Conservation (phyloP, 2,113 vertebrate species). For the Callorhinus ursinus region DNA sequence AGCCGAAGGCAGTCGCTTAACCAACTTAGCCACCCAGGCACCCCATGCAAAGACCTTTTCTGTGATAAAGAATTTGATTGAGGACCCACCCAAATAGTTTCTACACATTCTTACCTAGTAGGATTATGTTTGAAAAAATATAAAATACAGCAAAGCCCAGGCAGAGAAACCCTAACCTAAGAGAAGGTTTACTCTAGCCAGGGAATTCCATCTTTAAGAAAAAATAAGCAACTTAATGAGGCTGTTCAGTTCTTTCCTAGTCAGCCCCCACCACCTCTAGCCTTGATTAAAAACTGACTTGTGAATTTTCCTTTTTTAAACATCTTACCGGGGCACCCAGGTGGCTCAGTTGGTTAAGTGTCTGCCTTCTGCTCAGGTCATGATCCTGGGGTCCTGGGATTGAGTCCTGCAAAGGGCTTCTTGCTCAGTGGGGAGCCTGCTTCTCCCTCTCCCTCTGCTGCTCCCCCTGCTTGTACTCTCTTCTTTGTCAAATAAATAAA, state of each 20-base stretch:
- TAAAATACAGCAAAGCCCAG: neutral
- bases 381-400: no score
- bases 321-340: neutral
- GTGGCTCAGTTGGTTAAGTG: no score
- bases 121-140: constrained; percentile 15
- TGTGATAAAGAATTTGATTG: neutral
- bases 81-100: neutral
- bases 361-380: no score
- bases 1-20: no score
- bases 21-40: no score
- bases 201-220: neutral
- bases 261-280: neutral
- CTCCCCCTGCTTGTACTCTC: no score
- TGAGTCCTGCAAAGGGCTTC: no score
- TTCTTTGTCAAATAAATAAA: no score
- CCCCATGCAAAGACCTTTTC: neutral
- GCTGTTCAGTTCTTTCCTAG: neutral
- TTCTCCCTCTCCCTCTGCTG: no score
- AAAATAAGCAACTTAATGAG: neutral
- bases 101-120: neutral
- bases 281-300: neutral
- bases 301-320: neutral
- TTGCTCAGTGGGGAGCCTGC: no score
- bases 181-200: neutral
- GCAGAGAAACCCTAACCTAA: neutral